These are phyloP conservation scores for Lysiphlebus fabarum DNA, from an alignment of 1,140 invertebrate genomes.

Conservation along the genomic window DNA sequence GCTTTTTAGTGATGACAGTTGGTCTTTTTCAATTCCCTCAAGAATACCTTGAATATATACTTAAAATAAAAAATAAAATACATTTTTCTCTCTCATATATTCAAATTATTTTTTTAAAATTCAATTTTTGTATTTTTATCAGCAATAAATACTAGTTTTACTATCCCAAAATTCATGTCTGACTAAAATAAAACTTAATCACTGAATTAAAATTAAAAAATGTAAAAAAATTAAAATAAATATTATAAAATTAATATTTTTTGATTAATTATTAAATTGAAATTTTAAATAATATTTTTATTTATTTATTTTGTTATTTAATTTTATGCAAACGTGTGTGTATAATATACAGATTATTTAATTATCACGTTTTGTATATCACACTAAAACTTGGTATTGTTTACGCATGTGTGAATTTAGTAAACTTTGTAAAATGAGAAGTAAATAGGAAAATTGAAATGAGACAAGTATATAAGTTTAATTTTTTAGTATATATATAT, in stretches of 20 bases:
- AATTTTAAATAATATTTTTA: background rate
- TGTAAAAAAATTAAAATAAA: background rate
- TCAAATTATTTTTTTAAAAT: too few relatives aligned
- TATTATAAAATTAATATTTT: background rate
- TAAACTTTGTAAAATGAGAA: background rate
- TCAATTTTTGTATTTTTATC: too few relatives aligned
- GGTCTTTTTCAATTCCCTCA: too few relatives aligned
- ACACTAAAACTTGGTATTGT: background rate
- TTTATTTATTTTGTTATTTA: background rate
- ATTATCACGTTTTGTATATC: constrained; percentile 14
- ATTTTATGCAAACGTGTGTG: background rate
- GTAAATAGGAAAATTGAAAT: constrained; percentile 1
- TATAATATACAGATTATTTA: constrained; percentile 9
- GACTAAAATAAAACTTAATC: too few relatives aligned
- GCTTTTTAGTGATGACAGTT: too few relatives aligned
- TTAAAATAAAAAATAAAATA: too few relatives aligned
- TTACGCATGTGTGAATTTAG: constrained; percentile 3
- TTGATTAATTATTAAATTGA: background rate
- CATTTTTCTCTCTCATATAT: too few relatives aligned
- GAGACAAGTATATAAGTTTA: background rate
- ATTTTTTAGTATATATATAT: constrained; percentile 1
- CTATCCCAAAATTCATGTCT: too few relatives aligned
- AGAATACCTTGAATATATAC: too few relatives aligned
- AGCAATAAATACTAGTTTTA: too few relatives aligned
- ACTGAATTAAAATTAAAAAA: background rate